Evolutionary conservation across 2,888 invertebrate genomes (phyloP).

Genomic region (Nemotelus nigrinus): DNA sequence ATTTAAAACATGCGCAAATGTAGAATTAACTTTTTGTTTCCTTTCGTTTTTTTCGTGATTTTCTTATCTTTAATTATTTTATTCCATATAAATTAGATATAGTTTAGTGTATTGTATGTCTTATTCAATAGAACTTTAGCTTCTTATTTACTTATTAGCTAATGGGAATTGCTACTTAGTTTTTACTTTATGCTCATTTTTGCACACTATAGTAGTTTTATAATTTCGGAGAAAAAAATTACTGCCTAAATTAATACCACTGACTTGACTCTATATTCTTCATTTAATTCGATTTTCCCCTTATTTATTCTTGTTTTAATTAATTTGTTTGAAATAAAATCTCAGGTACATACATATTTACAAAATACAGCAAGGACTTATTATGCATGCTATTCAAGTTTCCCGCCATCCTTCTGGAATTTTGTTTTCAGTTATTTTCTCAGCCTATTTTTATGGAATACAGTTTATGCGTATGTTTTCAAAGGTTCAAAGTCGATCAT

Average conservation of each 20-base stretch:
- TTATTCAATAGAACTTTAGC: no score
- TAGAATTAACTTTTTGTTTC: background rate
- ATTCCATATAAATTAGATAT: background rate
- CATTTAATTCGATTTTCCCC: background rate
- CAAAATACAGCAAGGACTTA: conserved; percentile 48
- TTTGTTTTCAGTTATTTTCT: background rate
- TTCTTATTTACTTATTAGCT: no score
- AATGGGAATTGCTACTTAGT: no score
- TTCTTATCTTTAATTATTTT: background rate
- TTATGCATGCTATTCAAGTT: conserved; percentile 18
- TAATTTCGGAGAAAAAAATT: no score
- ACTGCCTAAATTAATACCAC: no score
- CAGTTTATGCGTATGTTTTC: no score
- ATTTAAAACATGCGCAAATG: background rate
- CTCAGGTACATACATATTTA: conserved; percentile 54
- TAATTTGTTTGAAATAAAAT: conserved; percentile 40
- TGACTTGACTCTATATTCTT: no score
- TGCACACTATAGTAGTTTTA: no score
- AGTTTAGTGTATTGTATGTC: no score
- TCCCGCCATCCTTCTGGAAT: background rate
- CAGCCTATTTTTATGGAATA: no score
- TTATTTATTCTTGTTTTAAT: conserved; percentile 12
- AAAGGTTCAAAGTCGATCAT: no score
- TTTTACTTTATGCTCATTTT: no score
- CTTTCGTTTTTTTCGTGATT: background rate